Evolutionary conservation across 30 jellyfish, hydroid and myxozoan genomes (phyloP).

Genomic region (Haliclystus octoradiatus): DNA sequence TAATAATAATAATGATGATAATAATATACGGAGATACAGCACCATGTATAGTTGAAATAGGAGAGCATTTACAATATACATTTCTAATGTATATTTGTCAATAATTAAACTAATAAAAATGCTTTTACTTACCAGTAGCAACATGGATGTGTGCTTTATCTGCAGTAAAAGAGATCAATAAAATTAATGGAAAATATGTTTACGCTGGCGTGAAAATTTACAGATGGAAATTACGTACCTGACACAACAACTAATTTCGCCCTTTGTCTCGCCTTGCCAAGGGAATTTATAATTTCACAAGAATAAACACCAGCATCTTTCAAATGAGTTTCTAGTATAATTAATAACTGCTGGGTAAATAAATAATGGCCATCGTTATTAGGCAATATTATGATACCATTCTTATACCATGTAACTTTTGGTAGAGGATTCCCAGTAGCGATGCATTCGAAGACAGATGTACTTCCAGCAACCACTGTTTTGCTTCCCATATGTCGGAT

Average conservation of each 20-base stretch:
- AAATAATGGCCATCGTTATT: conserved; percentile 28
- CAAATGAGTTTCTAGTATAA: conserved; percentile 34
- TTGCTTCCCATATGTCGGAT: conserved; percentile 88
- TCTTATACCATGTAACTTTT: conserved; percentile 71
- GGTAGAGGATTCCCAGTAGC: conserved; percentile 95
- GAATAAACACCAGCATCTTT: conserved; percentile 77
- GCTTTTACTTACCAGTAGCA: not conserved
- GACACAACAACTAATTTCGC: conserved; percentile 66
- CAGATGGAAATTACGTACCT: conserved; percentile 10
- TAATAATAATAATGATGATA: too few relatives aligned
- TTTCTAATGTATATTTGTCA: too few relatives aligned
- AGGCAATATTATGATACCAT: conserved; percentile 22
- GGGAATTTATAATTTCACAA: conserved; percentile 68
- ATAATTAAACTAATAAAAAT: too few relatives aligned
- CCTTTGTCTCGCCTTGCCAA: conserved; percentile 72
- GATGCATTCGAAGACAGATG: conserved; percentile 92
- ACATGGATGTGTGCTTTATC: not conserved
- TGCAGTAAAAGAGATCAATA: not conserved
- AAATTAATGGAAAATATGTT: not conserved
- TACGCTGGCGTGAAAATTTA: not conserved
- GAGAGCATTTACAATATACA: too few relatives aligned
- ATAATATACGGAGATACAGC: too few relatives aligned
- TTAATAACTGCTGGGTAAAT: conserved; percentile 65
- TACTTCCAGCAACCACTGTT: conserved; percentile 55
- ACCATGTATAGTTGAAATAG: too few relatives aligned